A percentile compares a stretch with the other conserved stretches of the same genome.
Conservation (phyloP, 2,797 vertebrate species). For the Pipistrellus pygmaeus region DNA sequence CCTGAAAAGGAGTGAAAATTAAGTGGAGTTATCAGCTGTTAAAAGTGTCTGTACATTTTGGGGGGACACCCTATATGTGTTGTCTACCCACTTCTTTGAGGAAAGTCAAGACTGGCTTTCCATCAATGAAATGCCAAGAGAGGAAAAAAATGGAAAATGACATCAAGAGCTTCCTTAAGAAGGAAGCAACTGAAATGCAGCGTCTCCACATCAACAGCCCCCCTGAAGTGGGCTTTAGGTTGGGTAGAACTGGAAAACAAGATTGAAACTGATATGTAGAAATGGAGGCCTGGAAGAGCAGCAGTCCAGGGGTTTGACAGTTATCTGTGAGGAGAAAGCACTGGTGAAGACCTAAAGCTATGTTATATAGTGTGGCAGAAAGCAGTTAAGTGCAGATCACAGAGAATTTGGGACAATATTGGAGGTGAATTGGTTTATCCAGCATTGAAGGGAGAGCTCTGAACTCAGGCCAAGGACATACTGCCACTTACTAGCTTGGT, state of each 20-base stretch:
- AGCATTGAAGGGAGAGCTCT: background rate
- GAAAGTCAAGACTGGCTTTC: background rate
- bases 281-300: background rate
- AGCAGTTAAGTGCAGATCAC: conserved; percentile 4
- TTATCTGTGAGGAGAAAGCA: background rate
- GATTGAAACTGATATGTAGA: background rate
- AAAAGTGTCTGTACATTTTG: no score
- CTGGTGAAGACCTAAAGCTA: background rate
- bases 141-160: background rate
- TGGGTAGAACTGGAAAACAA: background rate
- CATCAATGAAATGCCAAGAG: conserved; percentile 16
- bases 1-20: background rate
- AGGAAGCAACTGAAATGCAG: background rate
- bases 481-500: conserved; percentile 48
- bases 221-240: background rate
- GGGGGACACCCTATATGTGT: background rate
- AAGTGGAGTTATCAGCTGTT: no score
- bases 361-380: background rate
- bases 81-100: background rate
- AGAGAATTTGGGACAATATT: background rate
- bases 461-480: conserved; percentile 24
- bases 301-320: background rate
- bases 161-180: conserved; percentile 27
- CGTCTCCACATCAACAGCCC: background rate
- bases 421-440: background rate